Base-by-base conservation (phyloP, 2,113 vertebrate species). In the Myrmecophaga tridactyla region DNA sequence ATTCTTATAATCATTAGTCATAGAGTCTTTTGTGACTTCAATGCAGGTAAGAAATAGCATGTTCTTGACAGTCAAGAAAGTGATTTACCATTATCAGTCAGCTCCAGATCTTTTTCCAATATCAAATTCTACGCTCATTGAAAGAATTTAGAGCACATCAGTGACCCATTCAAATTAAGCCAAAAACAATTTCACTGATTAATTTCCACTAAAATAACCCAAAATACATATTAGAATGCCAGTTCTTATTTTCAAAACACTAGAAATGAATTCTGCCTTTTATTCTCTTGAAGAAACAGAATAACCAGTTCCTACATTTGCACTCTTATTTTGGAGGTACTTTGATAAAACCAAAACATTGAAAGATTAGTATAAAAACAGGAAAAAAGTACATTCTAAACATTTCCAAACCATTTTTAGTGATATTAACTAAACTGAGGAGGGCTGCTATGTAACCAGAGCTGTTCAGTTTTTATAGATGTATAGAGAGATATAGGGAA, bases 1-100 rank as follows among this genome's bases (percentile, higher is more conserved):
- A 97, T 89, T 94, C 56, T 27, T n/a, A 96, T 51, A 53, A 96
- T 0, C 1, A 70, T 39, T 41, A 95, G 86, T 82, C 58, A 86
- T 94, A 23, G 27, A 96, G 60, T 73, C 75, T 77, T 93, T 82
- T 86, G 63, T 90, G 93, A 95, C 70, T 86, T 96, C 72, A 95
- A 10, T 60, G n/a, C 29, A 90, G 95, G 41, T 62, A 89, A 69
- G 83, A 92, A 73, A 73, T 34, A 94, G 67, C 84, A 72, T 94
- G 84, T 89, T 93, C 63, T 69, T 62, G 63, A 85, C 23, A 86
- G 77, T 93, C 36, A 92, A 94, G 60, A 75, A 6, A 87, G 34
- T 92, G 67, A 97, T 90, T 92, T 96, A 91, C 70, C 36, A 36
- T 75, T 70, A 96, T 11, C 70, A 88, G 58, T 90, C 48, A 88